Conservation (phyloP, 2,113 vertebrate genomes). For the Corythornis cristatus region DNA sequence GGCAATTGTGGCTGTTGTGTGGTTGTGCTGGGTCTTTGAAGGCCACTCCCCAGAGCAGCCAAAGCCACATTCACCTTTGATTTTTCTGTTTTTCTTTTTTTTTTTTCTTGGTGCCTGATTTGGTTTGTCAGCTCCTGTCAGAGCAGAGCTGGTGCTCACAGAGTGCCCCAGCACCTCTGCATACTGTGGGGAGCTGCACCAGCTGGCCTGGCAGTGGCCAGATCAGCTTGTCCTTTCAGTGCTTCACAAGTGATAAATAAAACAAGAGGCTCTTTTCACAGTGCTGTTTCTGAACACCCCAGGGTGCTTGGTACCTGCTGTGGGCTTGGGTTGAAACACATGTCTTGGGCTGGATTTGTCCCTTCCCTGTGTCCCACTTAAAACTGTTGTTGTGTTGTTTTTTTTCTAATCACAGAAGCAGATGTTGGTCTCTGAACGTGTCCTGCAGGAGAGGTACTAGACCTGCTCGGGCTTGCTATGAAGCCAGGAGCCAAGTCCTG, state of each 20-base stretch:
- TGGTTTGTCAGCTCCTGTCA: neutral
- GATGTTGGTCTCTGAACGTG: neutral
- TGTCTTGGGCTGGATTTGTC: neutral
- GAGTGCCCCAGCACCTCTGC: neutral
- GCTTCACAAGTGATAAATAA: neutral
- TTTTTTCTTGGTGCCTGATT: neutral
- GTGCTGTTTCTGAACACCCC: neutral
- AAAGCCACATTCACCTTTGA: neutral
- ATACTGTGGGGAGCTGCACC: neutral
- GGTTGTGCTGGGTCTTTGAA: neutral
- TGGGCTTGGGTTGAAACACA: neutral
- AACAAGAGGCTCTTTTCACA: neutral
- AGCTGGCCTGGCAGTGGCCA: neutral
- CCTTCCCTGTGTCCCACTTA: neutral
- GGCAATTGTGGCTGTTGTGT: neutral
- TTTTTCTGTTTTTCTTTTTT: neutral
- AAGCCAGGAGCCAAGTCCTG: neutral
- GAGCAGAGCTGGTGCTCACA: neutral
- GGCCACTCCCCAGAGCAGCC: neutral
- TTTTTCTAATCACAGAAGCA: neutral
- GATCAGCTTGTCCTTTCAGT: neutral
- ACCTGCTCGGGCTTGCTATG: neutral
- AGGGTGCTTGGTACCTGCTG: neutral
- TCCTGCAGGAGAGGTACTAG: neutral
- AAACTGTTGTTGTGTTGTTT: neutral